phyloP scores from a whole-genome alignment of 2,113 vertebrate species.

The Hypomesus transpacificus region DNA sequence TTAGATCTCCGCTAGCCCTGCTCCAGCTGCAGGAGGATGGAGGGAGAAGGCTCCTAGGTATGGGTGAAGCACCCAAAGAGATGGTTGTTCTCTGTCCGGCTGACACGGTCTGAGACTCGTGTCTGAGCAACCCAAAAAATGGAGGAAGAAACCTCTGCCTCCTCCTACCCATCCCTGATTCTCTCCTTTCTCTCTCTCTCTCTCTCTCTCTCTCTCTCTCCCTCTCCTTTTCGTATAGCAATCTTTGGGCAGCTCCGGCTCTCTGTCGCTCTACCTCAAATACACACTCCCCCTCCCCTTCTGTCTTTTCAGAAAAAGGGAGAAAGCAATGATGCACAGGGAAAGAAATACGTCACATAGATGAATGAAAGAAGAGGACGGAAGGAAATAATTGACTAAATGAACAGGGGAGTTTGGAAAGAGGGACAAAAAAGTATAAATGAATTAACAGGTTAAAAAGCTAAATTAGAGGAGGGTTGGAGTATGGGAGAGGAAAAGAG shows the following conservation, averaged over 20 bases:
- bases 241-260: slow-evolving; percentile 48
- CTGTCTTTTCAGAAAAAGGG: slow-evolving; percentile 6
- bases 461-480: background rate
- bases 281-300: slow-evolving; percentile 22
- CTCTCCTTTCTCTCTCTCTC: slow-evolving; percentile 34
- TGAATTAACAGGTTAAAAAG: background rate
- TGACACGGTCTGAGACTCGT: slow-evolving; percentile 47
- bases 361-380: slow-evolving; percentile 19
- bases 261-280: slow-evolving; percentile 25
- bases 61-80: slow-evolving; percentile 34
- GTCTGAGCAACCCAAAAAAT: slow-evolving; percentile 55
- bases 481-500: background rate
- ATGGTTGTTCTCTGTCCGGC: slow-evolving; percentile 28
- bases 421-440: background rate
- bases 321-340: slow-evolving; percentile 39
- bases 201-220: slow-evolving; percentile 35
- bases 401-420: background rate
- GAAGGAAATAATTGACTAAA: background rate
- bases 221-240: slow-evolving; percentile 15
- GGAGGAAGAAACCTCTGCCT: slow-evolving; percentile 29
- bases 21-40: slow-evolving; percentile 33
- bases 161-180: slow-evolving; percentile 47
- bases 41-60: slow-evolving; percentile 17
- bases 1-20: slow-evolving; percentile 36
- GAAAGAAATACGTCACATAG: slow-evolving; percentile 14